Conservation (phyloP, 2,797 vertebrate species). For the Rhinoraja longicauda region DNA sequence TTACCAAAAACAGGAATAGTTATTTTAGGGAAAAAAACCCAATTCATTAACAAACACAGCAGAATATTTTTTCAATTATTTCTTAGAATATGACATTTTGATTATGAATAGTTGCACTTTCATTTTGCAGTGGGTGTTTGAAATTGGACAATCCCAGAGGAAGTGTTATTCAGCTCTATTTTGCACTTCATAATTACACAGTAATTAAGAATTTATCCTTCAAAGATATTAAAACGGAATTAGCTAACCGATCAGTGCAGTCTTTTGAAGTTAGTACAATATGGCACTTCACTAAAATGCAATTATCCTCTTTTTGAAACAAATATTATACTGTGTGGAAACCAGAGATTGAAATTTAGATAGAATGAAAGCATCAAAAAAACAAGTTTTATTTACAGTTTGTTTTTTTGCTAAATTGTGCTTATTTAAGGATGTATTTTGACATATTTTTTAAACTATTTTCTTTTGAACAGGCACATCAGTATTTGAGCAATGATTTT, state of each 20-base stretch:
- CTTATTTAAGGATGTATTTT: not conserved
- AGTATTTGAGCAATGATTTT: not conserved
- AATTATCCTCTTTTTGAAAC: not conserved
- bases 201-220: constrained; percentile 27
- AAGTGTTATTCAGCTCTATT: constrained; percentile 16
- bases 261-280: constrained; percentile 12
- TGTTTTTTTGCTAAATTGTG: not conserved
- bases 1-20: not conserved
- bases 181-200: constrained; percentile 25
- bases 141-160: constrained; percentile 31
- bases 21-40: not conserved
- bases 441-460: not conserved
- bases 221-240: constrained; percentile 10
- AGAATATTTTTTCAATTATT: not conserved
- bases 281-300: not conserved
- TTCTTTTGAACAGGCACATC: not conserved
- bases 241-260: not conserved
- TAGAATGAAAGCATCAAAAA: not conserved
- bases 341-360: not conserved
- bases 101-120: constrained; percentile 20
- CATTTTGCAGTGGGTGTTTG: constrained; percentile 22
- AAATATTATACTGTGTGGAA: not conserved
- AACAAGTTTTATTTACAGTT: not conserved
- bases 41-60: constrained; percentile 12
- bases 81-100: constrained; percentile 14